Conservation (phyloP, 2,797 vertebrate genomes). For the Adelosebastes latens region DNA sequence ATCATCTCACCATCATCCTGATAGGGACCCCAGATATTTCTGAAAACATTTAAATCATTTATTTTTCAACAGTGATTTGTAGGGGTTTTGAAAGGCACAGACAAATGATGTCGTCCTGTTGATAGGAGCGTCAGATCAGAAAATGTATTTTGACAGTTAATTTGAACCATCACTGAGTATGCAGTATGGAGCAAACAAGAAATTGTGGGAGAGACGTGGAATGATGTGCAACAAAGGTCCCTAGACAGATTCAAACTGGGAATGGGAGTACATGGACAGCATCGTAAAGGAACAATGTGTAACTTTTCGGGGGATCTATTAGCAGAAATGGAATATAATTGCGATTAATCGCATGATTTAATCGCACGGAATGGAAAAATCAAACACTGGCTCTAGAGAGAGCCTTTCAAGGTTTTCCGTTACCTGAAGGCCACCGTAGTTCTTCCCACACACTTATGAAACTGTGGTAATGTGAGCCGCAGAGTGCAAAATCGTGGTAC, state of each 20-base stretch:
- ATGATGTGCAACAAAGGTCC: neutral
- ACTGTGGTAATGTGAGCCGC: too few relatives aligned
- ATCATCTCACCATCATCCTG: neutral
- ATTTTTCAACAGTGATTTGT: neutral
- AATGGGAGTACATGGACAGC: neutral
- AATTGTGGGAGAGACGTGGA: neutral
- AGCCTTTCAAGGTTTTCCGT: fast-evolving
- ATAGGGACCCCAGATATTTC: neutral
- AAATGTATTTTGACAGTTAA: neutral
- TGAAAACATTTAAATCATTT: neutral
- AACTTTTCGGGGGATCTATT: too few relatives aligned
- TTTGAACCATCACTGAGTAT: neutral
- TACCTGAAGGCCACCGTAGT: too few relatives aligned
- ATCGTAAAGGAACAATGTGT: neutral
- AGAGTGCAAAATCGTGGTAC: fast-evolving
- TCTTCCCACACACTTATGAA: too few relatives aligned
- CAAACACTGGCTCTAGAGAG: too few relatives aligned
- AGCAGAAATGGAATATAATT: too few relatives aligned
- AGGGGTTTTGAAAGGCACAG: too few relatives aligned
- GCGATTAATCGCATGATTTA: too few relatives aligned
- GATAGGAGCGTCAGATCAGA: neutral
- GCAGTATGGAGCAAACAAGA: neutral
- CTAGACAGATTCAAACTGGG: neutral
- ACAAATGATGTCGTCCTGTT: neutral
- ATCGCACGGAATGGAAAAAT: too few relatives aligned